phyloP scores from a whole-genome alignment of 2,113 vertebrate species.

The Mus pahari region DNA sequence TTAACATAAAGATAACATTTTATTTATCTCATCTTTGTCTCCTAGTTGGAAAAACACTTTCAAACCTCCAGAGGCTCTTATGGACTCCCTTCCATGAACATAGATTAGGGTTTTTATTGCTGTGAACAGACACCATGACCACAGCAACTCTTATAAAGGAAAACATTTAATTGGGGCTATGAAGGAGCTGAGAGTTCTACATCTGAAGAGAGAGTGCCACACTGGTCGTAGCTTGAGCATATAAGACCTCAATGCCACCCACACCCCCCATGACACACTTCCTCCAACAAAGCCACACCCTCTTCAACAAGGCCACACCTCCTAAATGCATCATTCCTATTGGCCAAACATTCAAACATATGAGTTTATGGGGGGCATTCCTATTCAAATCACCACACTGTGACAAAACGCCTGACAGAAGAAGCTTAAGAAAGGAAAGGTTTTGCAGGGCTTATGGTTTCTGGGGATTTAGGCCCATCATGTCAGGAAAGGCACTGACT shows the following conservation, averaged over 20 bases:
- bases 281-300: not conserved
- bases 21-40: slow-evolving; percentile 4
- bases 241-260: not conserved
- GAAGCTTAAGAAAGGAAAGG: not conserved
- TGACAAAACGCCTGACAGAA: not conserved
- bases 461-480: not conserved
- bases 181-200: not conserved
- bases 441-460: not conserved
- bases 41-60: not conserved
- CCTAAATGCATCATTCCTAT: not conserved
- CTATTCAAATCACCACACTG: not conserved
- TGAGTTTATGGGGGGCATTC: not conserved
- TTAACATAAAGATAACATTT: not conserved
- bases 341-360: not conserved
- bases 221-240: not conserved
- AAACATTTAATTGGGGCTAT: not conserved
- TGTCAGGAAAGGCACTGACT: not conserved
- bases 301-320: not conserved
- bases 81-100: not conserved
- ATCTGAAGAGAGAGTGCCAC: not conserved
- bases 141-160: not conserved
- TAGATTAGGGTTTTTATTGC: not conserved
- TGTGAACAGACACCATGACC: not conserved
- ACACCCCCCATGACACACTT: not conserved
- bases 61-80: not conserved